Conservation (phyloP, 2,113 vertebrate species). For the Oryzias woworae region DNA sequence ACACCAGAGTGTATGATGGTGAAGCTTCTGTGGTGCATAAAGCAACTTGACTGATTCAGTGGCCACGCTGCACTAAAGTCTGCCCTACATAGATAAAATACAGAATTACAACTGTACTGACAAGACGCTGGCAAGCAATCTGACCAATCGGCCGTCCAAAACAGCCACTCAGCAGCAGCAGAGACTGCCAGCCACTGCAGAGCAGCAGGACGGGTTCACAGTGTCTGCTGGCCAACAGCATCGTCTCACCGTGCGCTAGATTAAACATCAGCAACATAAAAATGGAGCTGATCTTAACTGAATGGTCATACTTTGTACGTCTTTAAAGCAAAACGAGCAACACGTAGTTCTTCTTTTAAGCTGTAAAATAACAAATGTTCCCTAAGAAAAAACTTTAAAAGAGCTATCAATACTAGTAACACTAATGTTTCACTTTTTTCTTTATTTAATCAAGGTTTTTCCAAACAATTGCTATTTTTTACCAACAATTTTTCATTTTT, state of each 20-base stretch:
- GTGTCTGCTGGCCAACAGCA: slow-evolving; percentile 21
- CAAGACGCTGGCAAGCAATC: slow-evolving; percentile 22
- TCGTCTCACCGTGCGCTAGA: slow-evolving; percentile 8
- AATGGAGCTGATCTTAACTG: not conserved
- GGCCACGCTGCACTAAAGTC: slow-evolving; percentile 21
- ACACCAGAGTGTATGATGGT: slow-evolving; percentile 23
- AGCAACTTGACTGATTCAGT: slow-evolving; percentile 29
- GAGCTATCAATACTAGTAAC: too few species aligned
- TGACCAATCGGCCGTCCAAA: slow-evolving; percentile 4
- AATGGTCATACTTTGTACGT: too few species aligned
- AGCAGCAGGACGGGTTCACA: slow-evolving; percentile 18
- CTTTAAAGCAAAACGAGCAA: too few species aligned
- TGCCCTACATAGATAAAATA: slow-evolving; percentile 36
- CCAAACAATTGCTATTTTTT: too few species aligned
- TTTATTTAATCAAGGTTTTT: too few species aligned
- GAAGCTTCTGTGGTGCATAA: slow-evolving; percentile 26
- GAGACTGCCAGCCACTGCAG: slow-evolving; percentile 24
- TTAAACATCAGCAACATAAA: slow-evolving; percentile 8
- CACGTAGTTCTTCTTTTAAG: too few species aligned
- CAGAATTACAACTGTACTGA: slow-evolving; percentile 35
- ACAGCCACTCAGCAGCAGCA: slow-evolving; percentile 30
- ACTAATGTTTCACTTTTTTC: too few species aligned
- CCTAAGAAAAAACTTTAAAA: too few species aligned
- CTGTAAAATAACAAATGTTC: too few species aligned
- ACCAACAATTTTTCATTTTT: too few species aligned